Evolutionary conservation across 2,888 invertebrate species (phyloP).

Genomic region (Hydrotaea diabolus): DNA sequence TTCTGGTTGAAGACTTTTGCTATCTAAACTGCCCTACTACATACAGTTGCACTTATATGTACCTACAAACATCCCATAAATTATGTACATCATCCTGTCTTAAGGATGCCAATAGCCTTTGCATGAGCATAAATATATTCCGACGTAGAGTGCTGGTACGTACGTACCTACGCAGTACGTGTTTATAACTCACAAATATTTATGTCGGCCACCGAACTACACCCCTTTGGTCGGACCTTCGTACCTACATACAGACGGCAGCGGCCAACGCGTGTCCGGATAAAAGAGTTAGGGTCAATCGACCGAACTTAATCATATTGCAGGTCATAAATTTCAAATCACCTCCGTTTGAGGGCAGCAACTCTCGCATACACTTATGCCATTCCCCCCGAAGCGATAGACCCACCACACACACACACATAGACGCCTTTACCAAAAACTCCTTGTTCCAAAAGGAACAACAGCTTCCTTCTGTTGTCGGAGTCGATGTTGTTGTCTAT

Average conservation of each 20-base stretch:
- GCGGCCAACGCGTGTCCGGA: not conserved
- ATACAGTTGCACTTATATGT: no score
- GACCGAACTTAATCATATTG: constrained; percentile 50
- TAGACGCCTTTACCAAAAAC: not conserved
- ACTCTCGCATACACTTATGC: not conserved
- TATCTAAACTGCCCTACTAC: no score
- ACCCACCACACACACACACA: no score
- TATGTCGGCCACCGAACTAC: no score
- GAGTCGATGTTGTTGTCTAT: not conserved
- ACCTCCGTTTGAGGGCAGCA: not conserved
- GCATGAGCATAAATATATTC: not conserved
- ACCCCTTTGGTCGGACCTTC: no score
- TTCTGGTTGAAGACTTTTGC: no score
- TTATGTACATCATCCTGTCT: constrained; percentile 9
- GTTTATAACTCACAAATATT: constrained; percentile 14
- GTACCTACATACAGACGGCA: no score
- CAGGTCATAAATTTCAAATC: constrained; percentile 48
- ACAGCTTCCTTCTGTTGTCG: not conserved
- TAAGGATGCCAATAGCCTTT: not conserved
- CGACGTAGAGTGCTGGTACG: not conserved
- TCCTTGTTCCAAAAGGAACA: not conserved
- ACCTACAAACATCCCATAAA: not conserved
- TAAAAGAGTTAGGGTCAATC: constrained; percentile 51
- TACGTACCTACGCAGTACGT: constrained; percentile 1
- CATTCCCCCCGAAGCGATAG: not conserved